Evolutionary conservation across 2,888 invertebrate species (phyloP), one percentile per base, ranked within the genome.

Genomic region (Hyles lineata): DNA sequence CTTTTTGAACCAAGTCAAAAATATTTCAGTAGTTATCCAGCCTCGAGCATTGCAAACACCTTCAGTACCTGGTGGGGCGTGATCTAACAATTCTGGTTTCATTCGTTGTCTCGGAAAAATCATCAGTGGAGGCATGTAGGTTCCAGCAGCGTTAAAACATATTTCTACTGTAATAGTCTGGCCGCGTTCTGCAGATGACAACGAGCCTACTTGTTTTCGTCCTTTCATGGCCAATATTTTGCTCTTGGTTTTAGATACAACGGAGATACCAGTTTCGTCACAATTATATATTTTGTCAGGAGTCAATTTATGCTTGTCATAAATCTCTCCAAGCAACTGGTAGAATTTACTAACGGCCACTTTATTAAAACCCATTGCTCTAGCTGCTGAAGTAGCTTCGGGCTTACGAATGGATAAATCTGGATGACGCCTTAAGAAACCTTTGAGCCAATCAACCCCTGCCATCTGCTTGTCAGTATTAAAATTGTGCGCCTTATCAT

Each of bases 311-410:
- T 58, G 6, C n/a, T 58, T 58, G 58, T 58, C 58, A 58, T 58
- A 58, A n/a, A 43, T 11, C 11, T 43, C 43, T 15, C 43, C 43
- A 11, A 43, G 43, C 43, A 43, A 11, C 3, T 1, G 15, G 15
- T 43, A 43, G 11, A 15, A 43, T 11, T 43, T 43, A 43, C 11
- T 4, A 2, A 43, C 43, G 15, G 43, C 43, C 43, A 58, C 58
- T 58, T 58, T 58, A n/a, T 58, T 58, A 58, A 58, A 58, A 9
- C 58, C 58, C 58, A 58, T 58, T 15, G 58, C 6, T 58, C 58
- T 6, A 15, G 58, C 58, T 58, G 79, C 77, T 70, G 58, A 58
- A 19, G 58, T 58, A 8, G 58, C n/a, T 58, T 58, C 58, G 2
- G 58, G 58, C n/a, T 58, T n/a, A n/a, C 58, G n/a, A 6, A 58